Evolutionary conservation across 2,113 vertebrate species (phyloP), one percentile per base, ranked within the genome.

Genomic region (Mesitornis unicolor): DNA sequence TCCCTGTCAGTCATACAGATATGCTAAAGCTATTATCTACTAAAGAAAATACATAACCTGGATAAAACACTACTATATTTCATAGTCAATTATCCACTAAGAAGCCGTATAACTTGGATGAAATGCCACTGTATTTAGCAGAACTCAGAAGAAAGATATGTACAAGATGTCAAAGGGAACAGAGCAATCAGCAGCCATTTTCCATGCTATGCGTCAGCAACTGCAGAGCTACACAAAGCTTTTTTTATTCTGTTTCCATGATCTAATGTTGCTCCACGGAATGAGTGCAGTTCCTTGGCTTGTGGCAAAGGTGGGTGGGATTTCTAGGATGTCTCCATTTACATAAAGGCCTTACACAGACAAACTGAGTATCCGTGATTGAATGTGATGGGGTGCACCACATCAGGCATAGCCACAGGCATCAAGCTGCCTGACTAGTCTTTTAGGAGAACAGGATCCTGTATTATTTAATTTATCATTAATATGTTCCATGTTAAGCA

Each of bases 381-480:
- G 45, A 74, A 86, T 67, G 71, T 77, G 79, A 92, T 50, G 40
- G 71, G 31, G 3, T 90, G 50, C 47, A 73, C 45, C 42, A 57
- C 51, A 80, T 45, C 51, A 88, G 71, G 71, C 68, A 54, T 16
- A 92, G 83, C 83, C 68, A 67, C 42, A 88, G 80, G 83, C 85
- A 88, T 77, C 71, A 81, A 86, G 56, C 38, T 75, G 56, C 36
- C 35, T 16, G 47, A 70, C 31, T 19, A 51, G 35, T 26, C 51
- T 81, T 94, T 84, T 43, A 78, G 57, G 10, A 91, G 79, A 89
- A 84, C 21, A 51, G 69, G 56, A 48, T 86, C 67, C 60, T 81
- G 26, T 86, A 91, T 95, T 95, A 92, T 92, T 96, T 94, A 93
- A 84, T 86, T 51, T 80, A 80, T 84, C 84, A 68, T 93, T 94